Conservation (phyloP, 2,888 invertebrate species). For the Rhodophaea formosa region DNA sequence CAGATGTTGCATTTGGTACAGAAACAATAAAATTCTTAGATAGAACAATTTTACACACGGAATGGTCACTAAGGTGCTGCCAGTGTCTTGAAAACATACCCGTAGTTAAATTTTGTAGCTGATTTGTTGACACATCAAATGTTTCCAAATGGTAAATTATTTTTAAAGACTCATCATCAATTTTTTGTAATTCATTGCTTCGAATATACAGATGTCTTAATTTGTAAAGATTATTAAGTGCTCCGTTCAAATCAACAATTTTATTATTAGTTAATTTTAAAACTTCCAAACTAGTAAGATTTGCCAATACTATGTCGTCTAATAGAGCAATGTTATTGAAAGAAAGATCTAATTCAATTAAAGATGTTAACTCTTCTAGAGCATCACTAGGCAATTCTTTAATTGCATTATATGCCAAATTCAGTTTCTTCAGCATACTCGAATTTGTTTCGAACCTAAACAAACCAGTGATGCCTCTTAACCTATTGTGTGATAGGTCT, state of each 20-base stretch:
- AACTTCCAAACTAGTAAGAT: conserved; percentile 52
- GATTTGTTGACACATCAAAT: conserved; percentile 63
- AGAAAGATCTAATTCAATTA: conserved; percentile 61
- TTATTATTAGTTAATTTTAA: conserved; percentile 58
- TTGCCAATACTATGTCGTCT: conserved; percentile 56
- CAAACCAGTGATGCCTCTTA: conserved; percentile 48
- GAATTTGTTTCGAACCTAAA: conserved; percentile 54
- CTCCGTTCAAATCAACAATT: conserved; percentile 64
- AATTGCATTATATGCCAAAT: conserved; percentile 52
- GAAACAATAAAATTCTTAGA: conserved; percentile 54
- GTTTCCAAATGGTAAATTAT: conserved; percentile 64
- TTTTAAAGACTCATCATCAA: conserved; percentile 56
- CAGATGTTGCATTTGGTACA: conserved; percentile 53
- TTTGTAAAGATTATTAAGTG: conserved; percentile 55
- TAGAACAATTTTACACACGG: conserved; percentile 58
- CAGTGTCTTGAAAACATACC: conserved; percentile 61
- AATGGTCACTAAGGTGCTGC: conserved; percentile 53
- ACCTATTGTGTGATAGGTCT: conserved; percentile 54
- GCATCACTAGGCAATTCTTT: conserved; percentile 44
- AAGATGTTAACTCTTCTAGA: conserved; percentile 50
- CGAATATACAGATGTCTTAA: conserved; percentile 60
- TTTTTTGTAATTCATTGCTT: conserved; percentile 55
- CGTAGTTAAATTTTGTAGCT: conserved; percentile 51
- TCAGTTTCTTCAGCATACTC: conserved; percentile 48
- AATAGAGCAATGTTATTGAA: conserved; percentile 55